Conservation (phyloP, 2,888 invertebrate genomes). For the Pristionchus exspectatus region DNA sequence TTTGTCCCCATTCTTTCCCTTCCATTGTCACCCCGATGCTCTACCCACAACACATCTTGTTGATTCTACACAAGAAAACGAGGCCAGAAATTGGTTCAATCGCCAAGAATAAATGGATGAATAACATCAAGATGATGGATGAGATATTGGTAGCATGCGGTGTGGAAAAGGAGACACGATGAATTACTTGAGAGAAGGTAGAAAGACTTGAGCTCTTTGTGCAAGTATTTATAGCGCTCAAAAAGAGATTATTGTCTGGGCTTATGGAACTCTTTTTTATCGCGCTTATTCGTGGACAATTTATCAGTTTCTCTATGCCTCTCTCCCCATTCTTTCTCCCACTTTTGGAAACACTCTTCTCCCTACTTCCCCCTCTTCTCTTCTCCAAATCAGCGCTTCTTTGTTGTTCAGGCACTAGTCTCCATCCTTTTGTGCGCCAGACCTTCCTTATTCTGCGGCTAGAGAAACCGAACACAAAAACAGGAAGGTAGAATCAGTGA, state of each 20-base stretch:
- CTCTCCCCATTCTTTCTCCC: background rate
- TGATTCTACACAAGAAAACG: conserved; percentile 24
- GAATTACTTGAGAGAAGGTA: background rate
- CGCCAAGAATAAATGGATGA: conserved; percentile 30
- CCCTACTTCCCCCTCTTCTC: background rate
- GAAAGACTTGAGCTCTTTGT: background rate
- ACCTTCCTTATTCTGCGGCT: background rate
- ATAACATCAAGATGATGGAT: conserved; percentile 33
- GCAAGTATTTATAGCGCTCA: too few species aligned
- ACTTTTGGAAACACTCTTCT: background rate
- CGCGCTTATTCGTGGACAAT: background rate
- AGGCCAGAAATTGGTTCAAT: conserved; percentile 28
- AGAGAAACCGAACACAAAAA: background rate
- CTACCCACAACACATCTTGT: conserved; percentile 12
- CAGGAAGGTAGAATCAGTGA: background rate
- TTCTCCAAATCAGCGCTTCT: conserved; percentile 37
- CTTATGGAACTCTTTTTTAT: background rate
- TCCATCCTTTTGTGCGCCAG: conserved; percentile 16
- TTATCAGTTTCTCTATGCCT: conserved; percentile 10
- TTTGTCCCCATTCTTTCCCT: background rate
- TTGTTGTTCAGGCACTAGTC: conserved; percentile 43
- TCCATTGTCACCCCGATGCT: conserved; percentile 29
- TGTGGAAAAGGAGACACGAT: background rate
- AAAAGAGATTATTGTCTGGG: background rate
- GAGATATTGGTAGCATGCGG: conserved; percentile 11